Evolutionary conservation across 2,797 vertebrate genomes (phyloP), one percentile per base, ranked within the genome.

Genomic region (Menidia menidia): DNA sequence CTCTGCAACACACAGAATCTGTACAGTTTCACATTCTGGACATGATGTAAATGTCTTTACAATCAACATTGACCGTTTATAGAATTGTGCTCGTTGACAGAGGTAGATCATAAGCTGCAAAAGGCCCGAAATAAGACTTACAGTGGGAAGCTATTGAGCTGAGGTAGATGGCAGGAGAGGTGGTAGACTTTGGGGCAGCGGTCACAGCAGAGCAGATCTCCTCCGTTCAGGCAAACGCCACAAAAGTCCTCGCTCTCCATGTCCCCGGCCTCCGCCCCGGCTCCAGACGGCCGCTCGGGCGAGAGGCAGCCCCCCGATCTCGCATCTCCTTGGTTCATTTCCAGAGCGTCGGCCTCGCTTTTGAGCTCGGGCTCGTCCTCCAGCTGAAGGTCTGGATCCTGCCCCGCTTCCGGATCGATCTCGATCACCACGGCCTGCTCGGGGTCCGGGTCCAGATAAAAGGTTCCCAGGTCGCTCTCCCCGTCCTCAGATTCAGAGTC

Each of bases 241-340:
- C 98, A 99, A 84, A 98, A 99, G 76, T 99, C 98, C 64, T 99
- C 98, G 3, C 96, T 98, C 87, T 99, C 96, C 73, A 94, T 94
- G 14, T 84, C 80, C 74, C 62, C 73, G 3, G 74, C 70, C 18
- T 80, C 90, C 13, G 79, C 64, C 31, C 75, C 78, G 11, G 53
- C 45, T 59, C 56, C 80, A 5, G 71, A 19, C 54, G 68, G 60
- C 58, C 41, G 75, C 14, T 66, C 33, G 15, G 42, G 47, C 15
- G 31, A 45, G 59, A 59, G 53, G 60, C 64, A 54, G 2, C 30
- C 30, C 35, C 68, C 74, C 0, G 10, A 3, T 12, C 2, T 51
- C 25, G 56, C 68, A 30, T 71, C 77, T 2, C 63, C 79, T 0
- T 59, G 11, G 0, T 78, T 80, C 39, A 60, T 39, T 31, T 77